A percentile compares a stretch with the other conserved stretches of the same genome.
phyloP scores from a whole-genome alignment of 92 coral and sea anemone species.

The Scolanthus callimorphus region DNA sequence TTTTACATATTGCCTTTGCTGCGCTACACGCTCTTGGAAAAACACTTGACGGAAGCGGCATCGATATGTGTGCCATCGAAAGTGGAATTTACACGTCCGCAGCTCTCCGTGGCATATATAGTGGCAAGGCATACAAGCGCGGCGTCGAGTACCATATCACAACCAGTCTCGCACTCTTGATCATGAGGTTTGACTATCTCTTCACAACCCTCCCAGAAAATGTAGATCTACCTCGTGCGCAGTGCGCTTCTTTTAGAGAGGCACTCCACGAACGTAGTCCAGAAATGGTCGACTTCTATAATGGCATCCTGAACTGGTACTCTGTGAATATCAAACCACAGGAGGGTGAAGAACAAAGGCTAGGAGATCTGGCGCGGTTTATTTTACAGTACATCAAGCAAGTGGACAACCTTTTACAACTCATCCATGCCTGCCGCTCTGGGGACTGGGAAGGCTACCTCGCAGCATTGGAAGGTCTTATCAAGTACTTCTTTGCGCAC shows the following conservation, averaged over 20 bases:
- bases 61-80: conserved; percentile 27
- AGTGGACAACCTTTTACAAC: conserved; percentile 21
- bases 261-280: conserved; percentile 4
- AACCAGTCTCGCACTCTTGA: conserved; percentile 20
- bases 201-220: conserved; percentile 4
- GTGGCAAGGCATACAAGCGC: conserved; percentile 23
- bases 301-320: background rate
- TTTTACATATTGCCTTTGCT: conserved; percentile 25
- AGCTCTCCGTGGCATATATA: conserved; percentile 18
- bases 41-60: conserved; percentile 21
- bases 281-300: conserved; percentile 4
- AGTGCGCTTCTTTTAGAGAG: too few species aligned
- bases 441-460: conserved; percentile 9
- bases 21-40: too few species aligned
- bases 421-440: too few species aligned
- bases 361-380: conserved; percentile 1
- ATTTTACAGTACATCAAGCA: conserved; percentile 11
- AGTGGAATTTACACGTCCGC: conserved; percentile 29
- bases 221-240: too few species aligned
- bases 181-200: conserved; percentile 26
- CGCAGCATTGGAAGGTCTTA: conserved; percentile 7
- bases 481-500: conserved; percentile 3
- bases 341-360: too few species aligned
- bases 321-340: too few species aligned
- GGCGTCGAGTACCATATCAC: conserved; percentile 29